phyloP scores from a whole-genome alignment of 2,888 invertebrate genomes.

The Lithodes maja region DNA sequence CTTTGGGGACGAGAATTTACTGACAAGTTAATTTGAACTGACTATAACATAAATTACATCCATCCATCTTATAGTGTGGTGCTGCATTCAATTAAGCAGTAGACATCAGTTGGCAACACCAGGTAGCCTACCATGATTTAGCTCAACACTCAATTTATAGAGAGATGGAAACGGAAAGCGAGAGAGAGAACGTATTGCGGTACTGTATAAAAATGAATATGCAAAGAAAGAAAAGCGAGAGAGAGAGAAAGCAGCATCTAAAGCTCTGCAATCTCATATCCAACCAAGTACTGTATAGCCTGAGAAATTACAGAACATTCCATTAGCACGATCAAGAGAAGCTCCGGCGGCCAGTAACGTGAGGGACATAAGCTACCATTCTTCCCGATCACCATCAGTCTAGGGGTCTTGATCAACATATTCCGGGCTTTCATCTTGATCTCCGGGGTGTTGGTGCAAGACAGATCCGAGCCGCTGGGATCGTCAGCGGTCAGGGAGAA shows the following conservation, averaged over 20 bases:
- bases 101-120: too few relatives aligned
- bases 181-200: too few relatives aligned
- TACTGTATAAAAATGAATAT: too few relatives aligned
- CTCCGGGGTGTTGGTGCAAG: constrained; percentile 52
- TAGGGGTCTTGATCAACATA: constrained; percentile 42
- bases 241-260: neutral
- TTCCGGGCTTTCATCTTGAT: constrained; percentile 37
- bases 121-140: too few relatives aligned
- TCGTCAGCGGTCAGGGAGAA: constrained; percentile 50
- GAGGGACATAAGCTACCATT: constrained; percentile 46
- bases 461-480: constrained; percentile 46
- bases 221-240: too few relatives aligned
- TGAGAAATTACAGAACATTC: neutral
- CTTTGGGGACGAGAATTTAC: too few relatives aligned
- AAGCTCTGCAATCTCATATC: neutral
- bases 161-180: neutral
- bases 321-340: neutral
- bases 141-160: neutral
- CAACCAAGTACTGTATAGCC: neutral
- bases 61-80: too few relatives aligned
- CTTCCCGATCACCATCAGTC: constrained; percentile 30
- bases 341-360: neutral
- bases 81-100: too few relatives aligned
- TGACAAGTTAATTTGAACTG: too few relatives aligned
- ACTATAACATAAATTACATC: too few relatives aligned